A percentile compares a stretch with the other conserved stretches of the same genome.
Conservation (phyloP, 2,888 invertebrate genomes). For the Drosophila demipolita region DNA sequence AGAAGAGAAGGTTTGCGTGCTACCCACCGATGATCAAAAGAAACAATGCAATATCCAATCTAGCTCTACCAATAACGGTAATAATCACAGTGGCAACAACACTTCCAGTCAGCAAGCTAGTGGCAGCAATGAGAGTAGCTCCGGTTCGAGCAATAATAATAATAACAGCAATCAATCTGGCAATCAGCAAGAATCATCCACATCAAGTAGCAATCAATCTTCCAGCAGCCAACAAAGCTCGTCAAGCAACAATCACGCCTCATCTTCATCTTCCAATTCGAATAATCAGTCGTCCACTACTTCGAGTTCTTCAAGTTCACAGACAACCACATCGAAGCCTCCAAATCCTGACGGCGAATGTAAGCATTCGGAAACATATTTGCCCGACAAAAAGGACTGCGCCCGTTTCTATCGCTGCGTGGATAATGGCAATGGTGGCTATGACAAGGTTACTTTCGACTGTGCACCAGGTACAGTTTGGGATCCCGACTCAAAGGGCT, state of each 20-base stretch:
- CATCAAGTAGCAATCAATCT: slow-evolving; percentile 49
- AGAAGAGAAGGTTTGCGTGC: slow-evolving; percentile 86
- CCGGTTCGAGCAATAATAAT: slow-evolving; percentile 19
- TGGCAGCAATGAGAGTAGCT: slow-evolving; percentile 31
- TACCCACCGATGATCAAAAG: slow-evolving; percentile 80
- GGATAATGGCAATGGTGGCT: slow-evolving; percentile 87
- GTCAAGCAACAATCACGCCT: slow-evolving; percentile 30
- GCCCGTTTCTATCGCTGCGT: slow-evolving; percentile 90
- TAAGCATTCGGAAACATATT: slow-evolving; percentile 84
- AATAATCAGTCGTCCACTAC: slow-evolving; percentile 46
- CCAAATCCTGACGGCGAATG: slow-evolving; percentile 83
- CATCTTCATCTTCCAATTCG: slow-evolving; percentile 39
- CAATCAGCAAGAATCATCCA: slow-evolving; percentile 50
- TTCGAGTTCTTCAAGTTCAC: slow-evolving; percentile 31
- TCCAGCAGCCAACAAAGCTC: slow-evolving; percentile 18
- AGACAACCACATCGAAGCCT: slow-evolving; percentile 58
- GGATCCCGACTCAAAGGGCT: slow-evolving; percentile 85
- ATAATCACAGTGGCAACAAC: slow-evolving; percentile 30
- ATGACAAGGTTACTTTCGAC: slow-evolving; percentile 87
- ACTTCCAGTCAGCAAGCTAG: slow-evolving; percentile 38
- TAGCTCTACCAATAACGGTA: slow-evolving; percentile 25
- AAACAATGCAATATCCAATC: slow-evolving; percentile 68
- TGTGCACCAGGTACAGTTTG: slow-evolving; percentile 89
- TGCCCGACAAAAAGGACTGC: slow-evolving; percentile 86
- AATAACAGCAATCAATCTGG: slow-evolving; percentile 43